phyloP scores from a whole-genome alignment of 2,888 invertebrate genomes.

The Eulithis testata region DNA sequence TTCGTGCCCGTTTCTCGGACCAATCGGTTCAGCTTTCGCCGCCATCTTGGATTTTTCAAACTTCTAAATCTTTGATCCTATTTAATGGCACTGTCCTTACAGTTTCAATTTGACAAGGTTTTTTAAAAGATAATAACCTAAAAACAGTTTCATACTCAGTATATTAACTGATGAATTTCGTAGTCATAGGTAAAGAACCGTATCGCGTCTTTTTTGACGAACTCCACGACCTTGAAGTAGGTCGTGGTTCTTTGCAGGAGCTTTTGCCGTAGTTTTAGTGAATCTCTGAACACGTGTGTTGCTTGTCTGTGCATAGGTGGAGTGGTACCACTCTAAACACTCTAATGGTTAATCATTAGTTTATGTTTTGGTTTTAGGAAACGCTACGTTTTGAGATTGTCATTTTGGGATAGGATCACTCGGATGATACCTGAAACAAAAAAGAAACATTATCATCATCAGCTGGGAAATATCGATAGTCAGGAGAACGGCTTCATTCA shows the following conservation, averaged over 20 bases:
- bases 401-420: slow-evolving; percentile 14
- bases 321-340: slow-evolving; percentile 19
- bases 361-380: slow-evolving; percentile 1
- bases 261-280: slow-evolving; percentile 76
- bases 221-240: slow-evolving; percentile 77
- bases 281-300: slow-evolving; percentile 74
- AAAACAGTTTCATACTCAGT: slow-evolving; percentile 75
- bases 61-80: slow-evolving; percentile 26
- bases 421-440: slow-evolving; percentile 26
- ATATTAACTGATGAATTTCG: slow-evolving; percentile 69
- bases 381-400: slow-evolving; percentile 4
- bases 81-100: slow-evolving; percentile 43
- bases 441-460: background rate
- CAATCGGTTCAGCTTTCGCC: slow-evolving; percentile 81
- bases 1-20: slow-evolving; percentile 89
- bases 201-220: slow-evolving; percentile 81
- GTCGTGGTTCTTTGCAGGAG: slow-evolving; percentile 72
- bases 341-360: slow-evolving; percentile 17
- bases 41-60: slow-evolving; percentile 62
- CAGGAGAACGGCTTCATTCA: no score
- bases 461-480: no score
- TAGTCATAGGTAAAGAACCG: slow-evolving; percentile 78
- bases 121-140: slow-evolving; percentile 75
- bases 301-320: slow-evolving; percentile 77
- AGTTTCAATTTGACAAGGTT: slow-evolving; percentile 77